Conservation (phyloP, 2,113 vertebrate species). For the Callopanchax toddi region DNA sequence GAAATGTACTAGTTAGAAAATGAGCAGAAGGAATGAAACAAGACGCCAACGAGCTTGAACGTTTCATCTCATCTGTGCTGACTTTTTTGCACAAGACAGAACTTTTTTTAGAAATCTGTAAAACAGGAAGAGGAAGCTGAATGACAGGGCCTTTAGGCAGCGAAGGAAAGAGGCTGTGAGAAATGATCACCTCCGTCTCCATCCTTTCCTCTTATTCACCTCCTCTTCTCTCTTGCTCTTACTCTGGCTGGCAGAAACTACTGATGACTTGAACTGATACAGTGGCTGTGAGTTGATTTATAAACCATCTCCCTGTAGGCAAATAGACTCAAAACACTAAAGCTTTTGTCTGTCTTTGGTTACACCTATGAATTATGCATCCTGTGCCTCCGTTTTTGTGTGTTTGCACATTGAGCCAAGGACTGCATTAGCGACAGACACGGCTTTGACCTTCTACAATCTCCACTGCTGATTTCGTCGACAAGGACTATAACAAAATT, state of each 20-base stretch:
- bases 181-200: constrained; percentile 32
- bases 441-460: constrained; percentile 53
- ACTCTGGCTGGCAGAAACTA: constrained; percentile 25
- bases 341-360: constrained; percentile 69
- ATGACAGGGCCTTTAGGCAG: constrained; percentile 46
- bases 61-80: constrained; percentile 33
- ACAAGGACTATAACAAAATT: too few species aligned
- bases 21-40: constrained; percentile 27
- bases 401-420: constrained; percentile 52
- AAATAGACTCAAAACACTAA: constrained; percentile 51
- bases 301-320: constrained; percentile 41
- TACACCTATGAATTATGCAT: constrained; percentile 70
- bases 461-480: too few species aligned
- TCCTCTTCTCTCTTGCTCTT: constrained; percentile 18
- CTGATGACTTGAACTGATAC: constrained; percentile 33
- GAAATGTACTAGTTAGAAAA: constrained; percentile 26
- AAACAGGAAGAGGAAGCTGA: constrained; percentile 42
- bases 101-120: constrained; percentile 23
- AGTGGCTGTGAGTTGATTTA: neutral
- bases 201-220: constrained; percentile 41
- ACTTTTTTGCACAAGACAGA: constrained; percentile 36
- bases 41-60: constrained; percentile 24
- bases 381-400: constrained; percentile 47
- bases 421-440: constrained; percentile 71
- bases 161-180: constrained; percentile 51